Base-by-base conservation (phyloP, 1,140 invertebrate species). In the Aradophagus sp. region DNA sequence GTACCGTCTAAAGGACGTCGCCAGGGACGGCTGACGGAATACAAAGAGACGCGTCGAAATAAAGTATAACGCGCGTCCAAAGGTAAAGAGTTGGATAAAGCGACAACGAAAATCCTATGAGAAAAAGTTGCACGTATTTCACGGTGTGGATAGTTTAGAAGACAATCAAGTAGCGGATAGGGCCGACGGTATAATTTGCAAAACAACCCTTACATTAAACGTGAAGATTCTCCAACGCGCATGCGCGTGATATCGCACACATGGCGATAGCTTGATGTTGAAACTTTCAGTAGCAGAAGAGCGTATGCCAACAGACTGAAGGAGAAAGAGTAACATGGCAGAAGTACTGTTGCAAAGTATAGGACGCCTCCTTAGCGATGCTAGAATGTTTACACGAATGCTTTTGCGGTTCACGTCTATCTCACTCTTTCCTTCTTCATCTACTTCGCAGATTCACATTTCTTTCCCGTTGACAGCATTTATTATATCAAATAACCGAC, bases 341-440 rank as follows among this genome's bases (percentile, higher is more conserved):
- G 27, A 66, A 72, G 55, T 59, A 38, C 47, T 42, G 31, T 61
- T 50, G 41, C 48, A 53, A 72, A 61, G 62, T 73, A 63, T 58
- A 67, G 52, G 62, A 62, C 45, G 50, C 39, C 39, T 62, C 52
- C 62, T 63, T 56, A 53, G 44, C 62, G 67, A 72, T 69, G 55
- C 65, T 61, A 61, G 41, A 73, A 70, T 76, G 75, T 76, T 76
- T 73, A 74, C 62, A 38, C 42, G 38, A 67, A 65, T 73, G 65
- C 66, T 76, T 74, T 70, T 65, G 68, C 58, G 69, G 67, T 73
- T 76, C 59, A 61, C 70, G 62, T 61, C 50, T 5, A 23, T 44
- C 48, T 34, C 27, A 20, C 56, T 56, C 41, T 45, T 41, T 55
- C 19, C 39, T 59, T 59, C 63, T 59, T 50, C 62, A 23, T 42